phyloP scores from a whole-genome alignment of 2,888 invertebrate genomes.

The Rhingia rostrata region DNA sequence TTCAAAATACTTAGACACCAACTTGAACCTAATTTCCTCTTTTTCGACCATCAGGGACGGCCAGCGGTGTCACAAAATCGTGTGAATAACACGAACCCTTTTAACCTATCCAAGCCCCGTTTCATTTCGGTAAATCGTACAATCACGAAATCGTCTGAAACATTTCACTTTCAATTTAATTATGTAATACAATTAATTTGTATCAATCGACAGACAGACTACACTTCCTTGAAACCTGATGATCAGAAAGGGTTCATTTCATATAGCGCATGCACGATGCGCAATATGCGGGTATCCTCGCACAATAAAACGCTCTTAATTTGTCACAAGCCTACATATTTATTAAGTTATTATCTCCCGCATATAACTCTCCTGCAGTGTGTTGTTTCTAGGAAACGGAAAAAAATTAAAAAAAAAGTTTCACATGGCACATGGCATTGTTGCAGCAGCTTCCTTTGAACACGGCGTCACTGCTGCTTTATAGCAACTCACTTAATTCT shows the following conservation, averaged over 20 bases:
- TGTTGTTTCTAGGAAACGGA: constrained; percentile 16
- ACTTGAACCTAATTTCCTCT: too few relatives aligned
- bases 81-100: too few relatives aligned
- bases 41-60: too few relatives aligned
- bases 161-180: constrained; percentile 8
- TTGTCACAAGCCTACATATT: constrained; percentile 62
- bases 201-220: constrained; percentile 5
- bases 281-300: constrained; percentile 7
- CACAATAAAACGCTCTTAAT: constrained; percentile 72
- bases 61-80: too few relatives aligned
- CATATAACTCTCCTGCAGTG: constrained; percentile 54
- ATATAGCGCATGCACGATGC: constrained; percentile 49
- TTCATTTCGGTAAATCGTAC: too few relatives aligned
- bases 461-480: constrained; percentile 50
- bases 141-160: too few relatives aligned
- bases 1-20: too few relatives aligned
- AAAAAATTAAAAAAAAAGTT: constrained; percentile 11
- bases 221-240: constrained; percentile 69
- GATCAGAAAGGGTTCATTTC: constrained; percentile 55
- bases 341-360: constrained; percentile 74
- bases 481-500: constrained; percentile 53
- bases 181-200: constrained; percentile 36
- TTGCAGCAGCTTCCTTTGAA: constrained; percentile 72
- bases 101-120: too few relatives aligned
- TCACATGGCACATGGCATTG: constrained; percentile 64